Percentiles rank a stretch among this genome's conserved stretches.
These are phyloP conservation scores for Zosterops pallidus DNA, from an alignment of 2,113 vertebrate genomes.

Conservation along the genomic window DNA sequence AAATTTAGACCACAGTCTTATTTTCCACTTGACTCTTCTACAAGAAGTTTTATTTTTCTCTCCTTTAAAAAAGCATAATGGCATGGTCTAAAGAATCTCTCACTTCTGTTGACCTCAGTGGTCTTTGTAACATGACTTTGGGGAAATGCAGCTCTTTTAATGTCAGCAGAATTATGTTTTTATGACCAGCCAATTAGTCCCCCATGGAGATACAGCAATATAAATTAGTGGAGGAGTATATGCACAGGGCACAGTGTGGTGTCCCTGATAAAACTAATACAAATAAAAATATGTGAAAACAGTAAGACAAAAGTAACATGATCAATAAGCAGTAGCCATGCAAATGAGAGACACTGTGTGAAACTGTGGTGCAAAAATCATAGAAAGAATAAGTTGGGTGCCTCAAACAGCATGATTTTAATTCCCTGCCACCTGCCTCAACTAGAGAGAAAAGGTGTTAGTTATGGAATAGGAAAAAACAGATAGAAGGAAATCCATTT, in stretches of 20 bases:
- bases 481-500: conserved; percentile 62
- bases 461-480: conserved; percentile 51
- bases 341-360: conserved; percentile 23
- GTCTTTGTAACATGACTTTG: neutral
- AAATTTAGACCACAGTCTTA: neutral
- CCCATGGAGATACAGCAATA: neutral
- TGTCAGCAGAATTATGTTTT: neutral
- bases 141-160: neutral
- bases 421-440: conserved; percentile 24
- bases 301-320: neutral
- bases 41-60: neutral
- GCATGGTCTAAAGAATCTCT: neutral
- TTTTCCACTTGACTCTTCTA: neutral
- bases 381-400: neutral
- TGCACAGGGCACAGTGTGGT: neutral
- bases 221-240: neutral
- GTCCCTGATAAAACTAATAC: neutral
- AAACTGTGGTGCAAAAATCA: conserved; percentile 35
- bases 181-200: neutral
- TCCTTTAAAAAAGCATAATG: neutral
- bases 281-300: neutral
- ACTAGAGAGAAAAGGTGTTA: conserved; percentile 27
- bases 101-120: neutral
- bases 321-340: conserved; percentile 22
- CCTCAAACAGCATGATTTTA: neutral